Evolutionary conservation across 2,888 invertebrate species (phyloP).

Genomic region (Euclidia mi): DNA sequence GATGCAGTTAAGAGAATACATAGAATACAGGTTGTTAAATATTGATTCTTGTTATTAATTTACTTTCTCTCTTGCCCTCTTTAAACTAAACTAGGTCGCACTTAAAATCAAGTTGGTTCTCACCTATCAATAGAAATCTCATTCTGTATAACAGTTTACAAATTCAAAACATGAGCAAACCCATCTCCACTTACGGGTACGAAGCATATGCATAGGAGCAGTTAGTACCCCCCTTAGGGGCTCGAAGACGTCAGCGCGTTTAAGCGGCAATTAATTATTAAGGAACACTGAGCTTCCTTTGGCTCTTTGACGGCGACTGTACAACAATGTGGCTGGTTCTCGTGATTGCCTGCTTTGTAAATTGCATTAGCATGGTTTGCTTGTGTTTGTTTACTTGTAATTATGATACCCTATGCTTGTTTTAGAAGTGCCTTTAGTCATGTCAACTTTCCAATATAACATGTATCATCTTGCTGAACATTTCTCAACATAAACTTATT

Average conservation of each 20-base stretch:
- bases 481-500: too few species aligned
- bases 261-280: slow-evolving; percentile 89
- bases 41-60: neutral
- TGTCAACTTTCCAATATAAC: too few species aligned
- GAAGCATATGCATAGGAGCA: slow-evolving; percentile 78
- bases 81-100: slow-evolving; percentile 16
- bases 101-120: slow-evolving; percentile 10
- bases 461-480: too few species aligned
- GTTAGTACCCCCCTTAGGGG: slow-evolving; percentile 78
- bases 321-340: slow-evolving; percentile 86
- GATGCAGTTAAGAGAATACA: too few species aligned
- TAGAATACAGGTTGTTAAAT: too few species aligned
- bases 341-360: slow-evolving; percentile 87
- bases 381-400: slow-evolving; percentile 57
- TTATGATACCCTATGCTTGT: slow-evolving; percentile 11
- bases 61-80: neutral
- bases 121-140: slow-evolving; percentile 39
- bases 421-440: too few species aligned
- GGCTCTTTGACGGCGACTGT: slow-evolving; percentile 85
- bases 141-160: slow-evolving; percentile 50
- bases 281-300: slow-evolving; percentile 83
- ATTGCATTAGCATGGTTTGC: slow-evolving; percentile 80
- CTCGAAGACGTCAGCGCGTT: slow-evolving; percentile 86
- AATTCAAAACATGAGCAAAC: slow-evolving; percentile 65
- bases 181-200: slow-evolving; percentile 65